Conservation (phyloP, 2,113 vertebrate genomes). For the Sorex fumeus region DNA sequence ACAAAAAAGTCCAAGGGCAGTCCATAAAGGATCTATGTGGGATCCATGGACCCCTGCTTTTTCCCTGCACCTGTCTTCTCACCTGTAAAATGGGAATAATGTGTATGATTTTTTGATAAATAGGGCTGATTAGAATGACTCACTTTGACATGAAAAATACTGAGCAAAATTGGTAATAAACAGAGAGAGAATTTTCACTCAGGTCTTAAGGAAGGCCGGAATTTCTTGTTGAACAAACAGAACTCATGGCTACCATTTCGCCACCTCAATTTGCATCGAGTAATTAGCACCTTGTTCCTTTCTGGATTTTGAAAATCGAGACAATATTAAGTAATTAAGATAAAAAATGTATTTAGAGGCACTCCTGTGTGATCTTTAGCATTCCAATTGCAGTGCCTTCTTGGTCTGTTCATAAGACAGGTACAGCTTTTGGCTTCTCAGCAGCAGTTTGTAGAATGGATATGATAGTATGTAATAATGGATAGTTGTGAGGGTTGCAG, state of each 20-base stretch:
- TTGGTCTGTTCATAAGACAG: not conserved
- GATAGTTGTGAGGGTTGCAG: not conserved
- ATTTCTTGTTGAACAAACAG: not conserved
- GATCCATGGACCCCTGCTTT: not conserved
- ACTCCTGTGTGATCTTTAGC: not conserved
- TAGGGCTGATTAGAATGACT: conserved; percentile 35
- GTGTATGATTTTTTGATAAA: not conserved
- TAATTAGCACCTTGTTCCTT: not conserved
- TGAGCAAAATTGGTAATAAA: not conserved
- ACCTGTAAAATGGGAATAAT: conserved; percentile 45
- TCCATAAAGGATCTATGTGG: not conserved
- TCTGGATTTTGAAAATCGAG: not conserved
- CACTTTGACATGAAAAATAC: conserved; percentile 27
- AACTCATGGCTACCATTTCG: not conserved
- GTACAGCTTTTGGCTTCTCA: not conserved
- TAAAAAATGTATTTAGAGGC: not conserved
- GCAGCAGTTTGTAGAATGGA: not conserved
- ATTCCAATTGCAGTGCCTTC: not conserved
- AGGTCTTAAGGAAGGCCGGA: not conserved
- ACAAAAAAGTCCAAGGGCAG: not conserved
- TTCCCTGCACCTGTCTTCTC: conserved; percentile 29
- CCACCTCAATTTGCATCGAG: not conserved
- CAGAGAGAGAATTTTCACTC: conserved; percentile 35
- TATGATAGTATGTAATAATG: not conserved
- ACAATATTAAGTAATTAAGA: conserved; percentile 31